phyloP scores from a whole-genome alignment of 2,888 invertebrate genomes.

The Chymomyza fuscimana region DNA sequence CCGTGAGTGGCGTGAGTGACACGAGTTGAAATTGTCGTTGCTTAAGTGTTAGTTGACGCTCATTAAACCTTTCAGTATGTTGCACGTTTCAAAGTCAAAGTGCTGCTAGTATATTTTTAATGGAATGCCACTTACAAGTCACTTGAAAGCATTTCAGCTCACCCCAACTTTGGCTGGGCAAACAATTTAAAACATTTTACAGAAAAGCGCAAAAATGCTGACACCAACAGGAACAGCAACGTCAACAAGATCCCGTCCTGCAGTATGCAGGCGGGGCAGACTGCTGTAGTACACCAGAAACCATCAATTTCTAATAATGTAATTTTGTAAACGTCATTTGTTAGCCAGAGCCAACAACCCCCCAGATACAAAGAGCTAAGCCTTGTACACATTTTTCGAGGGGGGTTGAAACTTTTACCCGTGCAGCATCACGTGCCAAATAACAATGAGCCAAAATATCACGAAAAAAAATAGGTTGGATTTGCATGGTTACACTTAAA shows the following conservation, averaged over 20 bases:
- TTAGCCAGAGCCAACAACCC: conserved; percentile 25
- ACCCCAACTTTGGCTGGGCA: conserved; percentile 9
- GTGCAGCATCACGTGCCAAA: conserved; percentile 13
- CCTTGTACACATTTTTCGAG: conserved; percentile 3
- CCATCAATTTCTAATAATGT: conserved; percentile 75
- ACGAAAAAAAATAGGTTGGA: conserved; percentile 50
- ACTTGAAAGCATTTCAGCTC: conserved; percentile 11
- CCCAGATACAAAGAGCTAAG: background rate
- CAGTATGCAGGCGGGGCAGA: background rate
- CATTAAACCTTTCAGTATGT: background rate
- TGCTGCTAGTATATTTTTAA: conserved; percentile 54
- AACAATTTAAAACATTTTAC: conserved; percentile 38
- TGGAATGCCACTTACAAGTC: conserved; percentile 36
- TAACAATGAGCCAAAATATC: conserved; percentile 33
- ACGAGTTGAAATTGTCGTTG: background rate
- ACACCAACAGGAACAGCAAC: conserved; percentile 32
- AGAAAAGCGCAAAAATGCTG: conserved; percentile 37
- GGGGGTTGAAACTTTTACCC: conserved; percentile 11
- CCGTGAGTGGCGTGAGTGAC: conserved; percentile 17
- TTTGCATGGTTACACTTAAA: conserved; percentile 44
- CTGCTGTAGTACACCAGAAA: conserved; percentile 32
- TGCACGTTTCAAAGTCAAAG: conserved; percentile 39
- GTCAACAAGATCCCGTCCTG: background rate
- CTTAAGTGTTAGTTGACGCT: background rate
- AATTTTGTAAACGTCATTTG: conserved; percentile 73